Base-by-base conservation (phyloP, 2,888 invertebrate genomes). In the Brachyptera risi region DNA sequence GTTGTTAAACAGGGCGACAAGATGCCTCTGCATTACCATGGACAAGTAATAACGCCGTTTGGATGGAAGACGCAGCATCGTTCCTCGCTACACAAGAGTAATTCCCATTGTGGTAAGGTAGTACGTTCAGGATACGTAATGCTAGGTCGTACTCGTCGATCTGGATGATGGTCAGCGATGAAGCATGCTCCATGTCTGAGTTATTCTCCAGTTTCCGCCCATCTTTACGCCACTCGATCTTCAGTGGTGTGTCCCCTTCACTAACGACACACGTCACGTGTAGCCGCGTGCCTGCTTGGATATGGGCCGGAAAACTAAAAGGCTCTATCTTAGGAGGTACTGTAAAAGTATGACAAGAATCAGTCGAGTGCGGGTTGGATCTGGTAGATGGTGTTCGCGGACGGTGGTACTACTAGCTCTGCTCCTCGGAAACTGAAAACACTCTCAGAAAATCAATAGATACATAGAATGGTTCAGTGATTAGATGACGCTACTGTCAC, bases 251-350 rank as follows among this genome's bases (percentile, higher is more conserved):
- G 74, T 84, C 85, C 68, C 85, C 83, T 69, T 80, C 79, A 68
- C 77, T 78, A 72, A 81, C 80, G 70, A 82, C 79, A 73, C 82
- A 82, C 73, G 80, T 81, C 69, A 82, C 76, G 73, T 80, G 80
- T 68, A 80, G 80, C 68, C 82, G 78, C 73, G 81, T 80, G 68
- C 81, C 82, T 72, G 80, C 80, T 73, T 80, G 80, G 71, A 82
- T 74, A 75, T 81, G 80, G 71, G 80, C 79, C 70, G 83, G 81
- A 76, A 85, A 85, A 71, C 78, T 78, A 75, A 85, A 85, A 72
- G 83, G 81, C 73, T 84, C 83, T 72, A 83, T 81, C 76, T 82
- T 81, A 71, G 83, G 83, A 70, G 82, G 82, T 73, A 82, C 83
- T 83, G 76, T 71, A 73, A 68, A 68, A 70, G 66, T 44, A 44